Evolutionary conservation across 1,140 invertebrate genomes (phyloP).

Genomic region (Triops cancriformis): DNA sequence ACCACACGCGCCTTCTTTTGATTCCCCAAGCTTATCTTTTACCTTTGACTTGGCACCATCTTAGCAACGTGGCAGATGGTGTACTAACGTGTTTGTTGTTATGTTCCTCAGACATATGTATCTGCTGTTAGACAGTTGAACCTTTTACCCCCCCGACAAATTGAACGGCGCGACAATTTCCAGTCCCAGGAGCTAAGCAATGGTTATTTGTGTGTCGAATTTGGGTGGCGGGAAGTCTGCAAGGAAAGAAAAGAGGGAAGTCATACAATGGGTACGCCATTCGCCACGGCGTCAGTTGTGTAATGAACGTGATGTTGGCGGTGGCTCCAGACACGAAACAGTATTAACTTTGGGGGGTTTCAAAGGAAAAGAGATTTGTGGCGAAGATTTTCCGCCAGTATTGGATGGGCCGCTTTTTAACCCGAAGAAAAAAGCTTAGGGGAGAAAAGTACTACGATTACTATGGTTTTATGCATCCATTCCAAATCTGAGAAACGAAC

Average conservation of each 20-base stretch:
- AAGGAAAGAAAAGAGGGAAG: neutral
- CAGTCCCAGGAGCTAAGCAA: no score
- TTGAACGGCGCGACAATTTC: neutral
- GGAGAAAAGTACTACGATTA: no score
- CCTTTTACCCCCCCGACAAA: neutral
- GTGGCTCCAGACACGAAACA: neutral
- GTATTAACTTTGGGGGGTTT: neutral
- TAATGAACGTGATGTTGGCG: neutral
- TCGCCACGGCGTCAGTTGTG: neutral
- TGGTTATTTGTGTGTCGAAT: neutral
- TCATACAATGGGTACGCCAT: neutral
- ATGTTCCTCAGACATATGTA: neutral
- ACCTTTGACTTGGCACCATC: neutral
- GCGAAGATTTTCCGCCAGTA: no score
- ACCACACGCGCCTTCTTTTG: neutral
- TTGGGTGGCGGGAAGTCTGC: neutral
- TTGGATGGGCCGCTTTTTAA: no score
- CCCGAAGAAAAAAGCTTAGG: no score
- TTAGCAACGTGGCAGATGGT: neutral
- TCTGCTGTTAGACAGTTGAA: neutral
- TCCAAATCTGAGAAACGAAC: neutral
- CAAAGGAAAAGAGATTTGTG: neutral
- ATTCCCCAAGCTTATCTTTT: neutral
- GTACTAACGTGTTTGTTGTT: neutral
- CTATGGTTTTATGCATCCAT: neutral